Evolutionary conservation across 2,888 invertebrate genomes (phyloP), one percentile per base, ranked within the genome.

Genomic region (Platycheirus rosarum): DNA sequence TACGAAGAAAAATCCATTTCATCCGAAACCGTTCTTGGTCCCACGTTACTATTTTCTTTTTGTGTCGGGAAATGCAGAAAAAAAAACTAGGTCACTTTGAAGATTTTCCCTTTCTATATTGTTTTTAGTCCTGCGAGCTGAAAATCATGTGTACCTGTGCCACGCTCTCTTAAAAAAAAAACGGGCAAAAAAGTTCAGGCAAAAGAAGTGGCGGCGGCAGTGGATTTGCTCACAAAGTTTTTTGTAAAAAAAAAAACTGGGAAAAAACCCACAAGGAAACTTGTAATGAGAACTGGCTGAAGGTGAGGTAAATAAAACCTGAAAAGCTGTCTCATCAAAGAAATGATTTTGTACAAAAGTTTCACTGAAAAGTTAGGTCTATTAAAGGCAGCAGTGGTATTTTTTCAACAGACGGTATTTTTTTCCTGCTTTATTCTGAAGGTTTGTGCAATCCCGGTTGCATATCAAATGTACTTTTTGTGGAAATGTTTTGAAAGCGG

Each of bases 71-170:
- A 63, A 69, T 7, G 42, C 9, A 26, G 29, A 18, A 44, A 55
- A 20, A 37, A 23, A 48, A 78, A 73, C 49, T 82, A 44, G 82
- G 82, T 82, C 82, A 73, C 77, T 77, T 82, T 82, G 77, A 77
- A 82, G 82, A 76, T 82, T 82, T 82, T 82, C 76, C 71, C 82
- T 76, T 76, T 82, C 82, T 76, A 73, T 62, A 73, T 77, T 77
- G 71, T 82, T 82, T 73, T 49, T 11, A 73, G 37, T 65, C 77
- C 46, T 76, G 73, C 68, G 68, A 77, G 77, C 82, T 82, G 77
- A 68, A 82, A 73, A 73, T 77, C 77, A 77, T 82, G 66, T 82
- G 76, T 71, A 82, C 66, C 63, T 71, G 11, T 44, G 18, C 40
- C 53, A 7, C 26, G 18, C 5, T 9, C 44, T 16, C 16, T 11